Evolutionary conservation across 2,113 vertebrate genomes (phyloP).

Genomic region (Dicrurus megarhynchus): DNA sequence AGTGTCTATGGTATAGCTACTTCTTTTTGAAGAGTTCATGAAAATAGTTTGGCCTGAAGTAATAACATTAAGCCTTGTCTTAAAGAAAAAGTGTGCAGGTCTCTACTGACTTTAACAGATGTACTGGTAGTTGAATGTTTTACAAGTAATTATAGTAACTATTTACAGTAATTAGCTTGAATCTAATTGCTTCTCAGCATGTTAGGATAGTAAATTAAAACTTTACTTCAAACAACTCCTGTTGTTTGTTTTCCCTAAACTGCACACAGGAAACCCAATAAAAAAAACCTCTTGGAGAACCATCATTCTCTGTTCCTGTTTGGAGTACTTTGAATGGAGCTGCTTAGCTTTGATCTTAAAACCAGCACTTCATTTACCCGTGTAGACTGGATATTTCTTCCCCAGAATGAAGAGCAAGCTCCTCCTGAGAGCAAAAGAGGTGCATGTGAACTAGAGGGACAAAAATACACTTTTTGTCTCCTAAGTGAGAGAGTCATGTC

Average conservation of each 20-base stretch:
- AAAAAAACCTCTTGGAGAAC: background rate
- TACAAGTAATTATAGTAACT: constrained; percentile 46
- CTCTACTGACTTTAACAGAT: background rate
- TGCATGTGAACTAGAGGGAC: background rate
- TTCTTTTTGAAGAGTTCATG: background rate
- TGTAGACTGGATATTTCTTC: background rate
- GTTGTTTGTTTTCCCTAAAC: constrained; percentile 13
- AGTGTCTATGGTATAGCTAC: background rate
- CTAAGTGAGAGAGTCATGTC: background rate
- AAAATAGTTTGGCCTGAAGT: background rate
- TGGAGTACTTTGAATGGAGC: background rate
- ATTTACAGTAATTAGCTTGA: constrained; percentile 44
- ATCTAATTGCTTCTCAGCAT: constrained; percentile 54
- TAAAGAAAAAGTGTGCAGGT: background rate
- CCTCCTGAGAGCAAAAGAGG: background rate
- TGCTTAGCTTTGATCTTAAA: background rate
- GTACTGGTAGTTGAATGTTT: constrained; percentile 33
- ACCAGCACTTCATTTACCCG: background rate
- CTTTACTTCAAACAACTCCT: constrained; percentile 44
- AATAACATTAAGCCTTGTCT: background rate
- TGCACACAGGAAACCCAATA: background rate
- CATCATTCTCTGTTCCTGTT: background rate
- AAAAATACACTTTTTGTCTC: background rate
- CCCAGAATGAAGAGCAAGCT: background rate
- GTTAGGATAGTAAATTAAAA: constrained; percentile 32